Conservation (phyloP, 2,888 invertebrate species). For the Diogma glabrata region DNA sequence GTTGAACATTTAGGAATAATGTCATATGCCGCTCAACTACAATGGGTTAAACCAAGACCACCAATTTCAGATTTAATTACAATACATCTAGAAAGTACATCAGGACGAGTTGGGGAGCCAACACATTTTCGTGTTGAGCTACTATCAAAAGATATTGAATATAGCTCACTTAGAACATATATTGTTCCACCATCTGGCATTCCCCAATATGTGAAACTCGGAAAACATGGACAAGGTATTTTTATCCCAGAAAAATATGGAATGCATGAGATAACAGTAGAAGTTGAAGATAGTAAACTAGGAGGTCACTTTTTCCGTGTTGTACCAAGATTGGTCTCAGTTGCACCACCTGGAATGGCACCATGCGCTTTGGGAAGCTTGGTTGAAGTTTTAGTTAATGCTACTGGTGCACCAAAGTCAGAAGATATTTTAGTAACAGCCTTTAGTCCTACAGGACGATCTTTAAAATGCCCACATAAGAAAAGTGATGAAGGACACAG, state of each 20-base stretch:
- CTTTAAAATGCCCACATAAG: conserved; percentile 69
- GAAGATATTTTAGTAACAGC: conserved; percentile 89
- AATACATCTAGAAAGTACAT: conserved; percentile 70
- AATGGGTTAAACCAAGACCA: conserved; percentile 76
- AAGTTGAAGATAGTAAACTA: conserved; percentile 46
- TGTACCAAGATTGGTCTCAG: conserved; percentile 73
- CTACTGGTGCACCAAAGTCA: conserved; percentile 64
- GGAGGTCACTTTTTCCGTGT: conserved; percentile 73
- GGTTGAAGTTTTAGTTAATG: conserved; percentile 86
- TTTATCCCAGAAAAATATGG: conserved; percentile 85
- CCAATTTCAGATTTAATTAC: conserved; percentile 72
- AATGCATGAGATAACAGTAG: conserved; percentile 72
- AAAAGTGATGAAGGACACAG: conserved; percentile 83
- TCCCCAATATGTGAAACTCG: conserved; percentile 48
- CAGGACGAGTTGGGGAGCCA: conserved; percentile 75
- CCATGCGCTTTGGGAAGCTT: conserved; percentile 91
- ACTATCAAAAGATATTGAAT: conserved; percentile 54
- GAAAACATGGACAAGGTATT: conserved; percentile 64
- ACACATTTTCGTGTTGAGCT: conserved; percentile 68
- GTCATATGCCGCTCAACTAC: conserved; percentile 90
- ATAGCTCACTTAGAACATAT: conserved; percentile 60
- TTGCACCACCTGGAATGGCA: conserved; percentile 85
- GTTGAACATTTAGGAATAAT: conserved; percentile 95
- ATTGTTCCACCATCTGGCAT: conserved; percentile 68
- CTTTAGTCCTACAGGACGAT: conserved; percentile 77